Base-by-base conservation (phyloP, 2,888 invertebrate genomes). In the Yponomeuta malinellus region DNA sequence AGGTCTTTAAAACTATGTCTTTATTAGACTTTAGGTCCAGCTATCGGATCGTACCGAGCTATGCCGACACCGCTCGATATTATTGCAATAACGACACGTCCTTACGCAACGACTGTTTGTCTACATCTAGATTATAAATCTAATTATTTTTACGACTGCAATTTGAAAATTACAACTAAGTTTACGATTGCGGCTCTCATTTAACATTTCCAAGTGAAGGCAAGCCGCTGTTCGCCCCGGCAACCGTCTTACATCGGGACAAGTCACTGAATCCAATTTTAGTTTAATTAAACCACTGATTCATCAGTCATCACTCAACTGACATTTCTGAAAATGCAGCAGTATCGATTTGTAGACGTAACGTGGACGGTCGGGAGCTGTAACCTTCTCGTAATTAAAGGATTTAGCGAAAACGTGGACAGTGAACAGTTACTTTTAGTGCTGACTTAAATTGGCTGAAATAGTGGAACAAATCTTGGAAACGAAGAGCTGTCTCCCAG, bases 81-180 rank as follows among this genome's bases (percentile, higher is more conserved):
- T 43, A 43, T 43, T 43, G 43, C 52, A 15, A 3, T 15, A 15
- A 15, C 52, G 52, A 59, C 15, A 59, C 52, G 52, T 15, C 43
- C 52, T 59, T 12, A 59, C 52, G 52, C 52, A 59, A 59, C 52
- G 15, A 15, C 52, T 59, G 52, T 59, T 59, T 59, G 15, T 59
- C 15, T 59, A 59, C 52, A 59, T 15, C 52, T 12, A 12, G 52
- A 59, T 59, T 59, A 15, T 59, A 59, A 59, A 59, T 59, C 52
- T 59, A 59, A 59, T 59, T 59, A 59, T 15, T 59, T 59, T 59
- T 59, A 59, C 52, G 52, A 59, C 52, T 59, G 52, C 52, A 59
- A 59, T 59, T 59, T 59, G 12, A 59, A 59, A 59, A 59, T 59
- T 59, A 15, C 52, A 59, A 59, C 15, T 59, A 43, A 43, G 43